These are phyloP conservation scores for Rhodophaea formosa DNA, from an alignment of 2,888 invertebrate genomes.

Conservation along the genomic window DNA sequence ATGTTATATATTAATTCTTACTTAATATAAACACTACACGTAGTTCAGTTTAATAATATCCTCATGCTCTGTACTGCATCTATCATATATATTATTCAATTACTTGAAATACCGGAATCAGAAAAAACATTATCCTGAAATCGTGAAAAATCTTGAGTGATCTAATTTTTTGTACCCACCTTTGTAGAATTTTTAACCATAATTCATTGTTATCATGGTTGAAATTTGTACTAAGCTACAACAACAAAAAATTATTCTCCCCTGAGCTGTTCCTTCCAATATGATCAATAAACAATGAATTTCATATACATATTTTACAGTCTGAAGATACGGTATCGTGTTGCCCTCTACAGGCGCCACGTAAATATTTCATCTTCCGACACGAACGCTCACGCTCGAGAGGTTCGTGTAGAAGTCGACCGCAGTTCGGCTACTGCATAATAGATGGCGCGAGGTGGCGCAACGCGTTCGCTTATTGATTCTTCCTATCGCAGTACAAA, in stretches of 20 bases:
- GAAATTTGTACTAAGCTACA: no score
- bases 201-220: no score
- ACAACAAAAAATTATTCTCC: background rate
- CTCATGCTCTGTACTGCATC: no score
- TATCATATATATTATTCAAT: no score
- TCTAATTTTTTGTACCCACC: no score
- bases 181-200: no score
- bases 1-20: no score
- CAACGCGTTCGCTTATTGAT: constrained; percentile 40
- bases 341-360: constrained; percentile 21
- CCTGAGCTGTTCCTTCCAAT: background rate
- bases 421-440: constrained; percentile 52
- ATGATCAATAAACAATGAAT: background rate
- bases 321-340: background rate
- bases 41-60: no score
- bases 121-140: no score
- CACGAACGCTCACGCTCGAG: constrained; percentile 20
- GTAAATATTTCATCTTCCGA: constrained; percentile 29
- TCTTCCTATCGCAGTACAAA: constrained; percentile 50
- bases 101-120: no score
- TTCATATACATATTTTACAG: background rate
- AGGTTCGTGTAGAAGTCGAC: constrained; percentile 20
- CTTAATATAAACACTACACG: no score
- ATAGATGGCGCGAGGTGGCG: constrained; percentile 55
- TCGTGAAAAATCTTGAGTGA: no score